Percentiles rank a stretch among this genome's conserved stretches.
phyloP scores from a whole-genome alignment of 2,797 vertebrate species.

The Tolypeutes matacus region DNA sequence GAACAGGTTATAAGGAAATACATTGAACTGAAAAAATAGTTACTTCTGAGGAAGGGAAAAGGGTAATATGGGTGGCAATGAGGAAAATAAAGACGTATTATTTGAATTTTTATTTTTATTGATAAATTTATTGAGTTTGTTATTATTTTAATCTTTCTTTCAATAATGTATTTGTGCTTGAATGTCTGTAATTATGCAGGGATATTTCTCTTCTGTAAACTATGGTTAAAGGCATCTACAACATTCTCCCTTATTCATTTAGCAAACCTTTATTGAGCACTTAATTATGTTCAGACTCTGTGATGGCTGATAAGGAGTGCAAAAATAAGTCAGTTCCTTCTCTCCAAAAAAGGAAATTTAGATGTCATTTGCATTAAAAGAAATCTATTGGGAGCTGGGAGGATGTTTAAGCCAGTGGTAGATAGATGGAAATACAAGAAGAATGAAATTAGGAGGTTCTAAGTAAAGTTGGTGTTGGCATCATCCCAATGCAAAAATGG shows the following conservation, averaged over 20 bases:
- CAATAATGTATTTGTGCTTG: neutral
- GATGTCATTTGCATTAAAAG: neutral
- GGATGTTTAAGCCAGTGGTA: neutral
- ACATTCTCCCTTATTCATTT: neutral
- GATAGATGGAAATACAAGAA: neutral
- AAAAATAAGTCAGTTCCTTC: neutral
- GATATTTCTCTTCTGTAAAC: neutral
- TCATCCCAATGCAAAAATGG: neutral
- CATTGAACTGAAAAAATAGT: neutral
- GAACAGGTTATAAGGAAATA: neutral
- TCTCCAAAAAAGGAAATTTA: neutral
- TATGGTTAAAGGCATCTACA: neutral
- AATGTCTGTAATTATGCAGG: neutral
- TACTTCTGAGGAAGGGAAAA: neutral
- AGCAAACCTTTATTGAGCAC: constrained; percentile 20
- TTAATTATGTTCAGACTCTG: neutral
- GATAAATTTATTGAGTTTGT: neutral
- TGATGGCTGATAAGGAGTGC: neutral
- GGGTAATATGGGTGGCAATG: too few relatives aligned
- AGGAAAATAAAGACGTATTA: neutral
- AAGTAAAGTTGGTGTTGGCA: neutral
- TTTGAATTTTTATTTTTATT: neutral
- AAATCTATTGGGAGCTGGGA: neutral
- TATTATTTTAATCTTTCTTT: neutral
- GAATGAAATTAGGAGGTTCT: neutral